A percentile compares a stretch with the other conserved stretches of the same genome.
These are phyloP conservation scores for Scarus forsteni DNA, from an alignment of 2,797 vertebrate genomes.

Conservation along the genomic window DNA sequence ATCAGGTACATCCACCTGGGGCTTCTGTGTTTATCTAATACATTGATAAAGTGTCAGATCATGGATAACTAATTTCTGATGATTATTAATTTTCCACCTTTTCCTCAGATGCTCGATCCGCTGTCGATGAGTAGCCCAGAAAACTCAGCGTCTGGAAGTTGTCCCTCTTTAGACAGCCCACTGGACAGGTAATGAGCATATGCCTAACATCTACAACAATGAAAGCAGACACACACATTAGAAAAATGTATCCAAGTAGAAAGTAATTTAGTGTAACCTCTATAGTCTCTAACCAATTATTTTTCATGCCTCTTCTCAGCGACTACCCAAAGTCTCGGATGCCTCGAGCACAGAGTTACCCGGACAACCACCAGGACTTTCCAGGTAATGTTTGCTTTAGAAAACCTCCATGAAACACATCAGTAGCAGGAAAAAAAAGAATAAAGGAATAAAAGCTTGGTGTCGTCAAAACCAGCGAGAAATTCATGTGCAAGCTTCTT, in stretches of 20 bases:
- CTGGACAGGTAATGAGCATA: constrained; percentile 90
- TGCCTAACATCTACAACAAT: too few relatives aligned
- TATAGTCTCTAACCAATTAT: background rate
- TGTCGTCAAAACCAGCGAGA: too few relatives aligned
- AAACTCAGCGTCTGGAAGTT: constrained; percentile 98
- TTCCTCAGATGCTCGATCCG: constrained; percentile 94
- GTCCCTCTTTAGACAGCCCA: constrained; percentile 97
- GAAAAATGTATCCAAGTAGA: too few relatives aligned
- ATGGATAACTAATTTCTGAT: too few relatives aligned
- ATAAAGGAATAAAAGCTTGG: too few relatives aligned
- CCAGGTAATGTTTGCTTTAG: constrained; percentile 82
- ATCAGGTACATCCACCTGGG: constrained; percentile 87
- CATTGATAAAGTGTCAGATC: too few relatives aligned
- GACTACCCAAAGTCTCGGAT: constrained; percentile 96
- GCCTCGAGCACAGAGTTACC: constrained; percentile 98
- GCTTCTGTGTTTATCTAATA: background rate
- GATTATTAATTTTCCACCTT: background rate
- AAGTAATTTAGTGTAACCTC: too few relatives aligned
- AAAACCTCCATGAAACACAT: background rate
- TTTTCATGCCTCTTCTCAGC: constrained; percentile 70
- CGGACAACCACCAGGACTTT: constrained; percentile 99
- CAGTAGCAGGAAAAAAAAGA: too few relatives aligned
- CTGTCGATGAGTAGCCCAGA: constrained; percentile 98
- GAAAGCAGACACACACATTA: too few relatives aligned
- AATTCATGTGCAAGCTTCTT: too few relatives aligned